Evolutionary conservation across 2,888 invertebrate species (phyloP), one percentile per base, ranked within the genome.

Genomic region (Drosophila setosimentum): DNA sequence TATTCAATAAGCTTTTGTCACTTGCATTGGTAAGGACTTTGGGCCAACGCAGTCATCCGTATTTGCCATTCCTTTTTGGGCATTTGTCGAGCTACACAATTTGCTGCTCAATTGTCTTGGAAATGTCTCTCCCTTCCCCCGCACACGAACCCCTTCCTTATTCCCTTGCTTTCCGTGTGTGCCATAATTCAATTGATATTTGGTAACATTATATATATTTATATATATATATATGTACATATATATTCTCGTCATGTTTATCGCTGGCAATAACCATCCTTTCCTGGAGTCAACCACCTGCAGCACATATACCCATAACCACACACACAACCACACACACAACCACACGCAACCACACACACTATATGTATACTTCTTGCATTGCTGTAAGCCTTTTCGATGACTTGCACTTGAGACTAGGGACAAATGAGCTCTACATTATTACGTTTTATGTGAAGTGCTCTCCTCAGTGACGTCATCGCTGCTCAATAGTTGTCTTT

Each of bases 371-470:
- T 29, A 32, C 40, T 27, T 74, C 49, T 16, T 35, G 54, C 33
- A 42, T 63, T 29, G 60, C 74, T 79, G 60, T 86, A 83, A 90
- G 87, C 79, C 88, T 81, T 85, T 82, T 74, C 68, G 79, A 91
- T 90, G 80, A 77, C 81, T 76, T 88, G 83, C 85, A 82, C 86
- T 89, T 68, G 74, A 77, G 83, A 74, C 60, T 68, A 32, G 67
- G 78, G 64, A 81, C 90, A 88, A 91, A 91, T 91, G 90, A 91
- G 91, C 90, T 91, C 91, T 91, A 90, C 83, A 91, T 88, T 90
- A 88, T 83, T 74, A 77, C 89, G 68, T 76, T 83, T 83, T 88
- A 72, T 80, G 78, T 87, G 74, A 72, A 81, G 84, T 76, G 79
- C 73, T 69, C 45, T 73, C 48, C 59, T 66, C 67, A 68, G 73